Base-by-base conservation (phyloP, 2,888 invertebrate species). In the Phania funesta region DNA sequence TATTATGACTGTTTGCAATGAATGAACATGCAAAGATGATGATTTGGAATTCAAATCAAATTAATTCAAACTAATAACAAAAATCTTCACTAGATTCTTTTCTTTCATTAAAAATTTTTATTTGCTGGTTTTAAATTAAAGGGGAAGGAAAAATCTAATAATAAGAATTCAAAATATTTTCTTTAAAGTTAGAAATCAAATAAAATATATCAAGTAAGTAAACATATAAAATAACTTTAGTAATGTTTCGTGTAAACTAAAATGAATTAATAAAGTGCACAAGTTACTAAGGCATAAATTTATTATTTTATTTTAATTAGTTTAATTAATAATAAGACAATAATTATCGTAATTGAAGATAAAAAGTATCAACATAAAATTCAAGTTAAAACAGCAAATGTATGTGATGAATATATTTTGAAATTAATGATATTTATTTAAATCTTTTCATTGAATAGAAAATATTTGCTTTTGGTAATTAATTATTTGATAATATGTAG, bases 231-330 rank as follows among this genome's bases (percentile, higher is more conserved):
- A 65, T 56, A 65, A 65, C 56, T 71, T 71, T 22, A 48, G 18
- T 54, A 77, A 70, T 70, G 58, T 58, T 24, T 74, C 44, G 64
- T 75, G 80, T 80, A 54, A 76, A 81, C 64, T 81, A 81, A 80
- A 67, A 68, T 75, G 46, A 68, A 56, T 70, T 58, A 18, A 54
- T 52, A 62, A 76, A 77, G 76, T 82, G 77, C 77, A 74, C 52
- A 74, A 67, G 65, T 78, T 78, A 80, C 74, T 75, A 68, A 48
- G 73, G 48, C 56, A 62, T 67, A 22, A 46, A 79, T 50, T 52
- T 41, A n/a, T 44, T 13, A 4, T 38, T 9, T 41, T 62, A 56
- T 52, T 58, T 50, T 22, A 44, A 38, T 64, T n/a, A n/a, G n/a
- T n/a, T 65, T 46, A n/a, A 56, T 74, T 54, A 38, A 56, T 54